Evolutionary conservation across 2,797 vertebrate species (phyloP), one percentile per base, ranked within the genome.

Genomic region (Lindbergichthys nudifrons): DNA sequence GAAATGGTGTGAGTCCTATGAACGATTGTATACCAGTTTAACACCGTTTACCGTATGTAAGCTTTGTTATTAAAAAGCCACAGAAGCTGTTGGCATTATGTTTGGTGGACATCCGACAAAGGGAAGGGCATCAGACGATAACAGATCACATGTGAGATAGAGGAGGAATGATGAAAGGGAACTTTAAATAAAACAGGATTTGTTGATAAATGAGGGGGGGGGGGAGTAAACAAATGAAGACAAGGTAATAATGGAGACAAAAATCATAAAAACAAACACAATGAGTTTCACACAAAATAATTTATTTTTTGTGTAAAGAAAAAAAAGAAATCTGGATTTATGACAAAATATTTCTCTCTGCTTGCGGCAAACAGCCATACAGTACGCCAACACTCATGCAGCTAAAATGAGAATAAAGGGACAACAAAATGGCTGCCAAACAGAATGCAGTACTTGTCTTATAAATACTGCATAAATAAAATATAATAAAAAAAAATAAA

Each of bases 281-380:
- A 94, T 94, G 91, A 93, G 82, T 92, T 93, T 59, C 93, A 94
- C 91, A 94, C 82, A 95, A 90, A 89, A 87, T 36, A 81, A 94
- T 95, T 95, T 95, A 94, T 95, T 95, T 93, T 86, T 88, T 82
- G 81, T 87, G 83, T 73, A 88, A 88, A 89, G 71, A 88, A 93
- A 66, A 67, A 65, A 63, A 88, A 92, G 9, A 88, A 86, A 66
- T 65, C 32, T 77, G 36, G 16, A 88, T 66, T 63, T 84, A 88
- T 85, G 82, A 91, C 89, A 93, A 92, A 90, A 90, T 84, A 84
- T 87, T 83, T 85, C 79, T 82, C 54, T 86, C 86, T 82, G 80
- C 82, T 86, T 88, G 70, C 9, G 62, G 83, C 79, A 87, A 66
- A 83, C 76, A 70, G 87, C 78, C 77, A 47, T 78, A 91, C 82